Evolutionary conservation across 2,797 vertebrate species (phyloP).

Genomic region (Pseudochaenichthys georgianus): DNA sequence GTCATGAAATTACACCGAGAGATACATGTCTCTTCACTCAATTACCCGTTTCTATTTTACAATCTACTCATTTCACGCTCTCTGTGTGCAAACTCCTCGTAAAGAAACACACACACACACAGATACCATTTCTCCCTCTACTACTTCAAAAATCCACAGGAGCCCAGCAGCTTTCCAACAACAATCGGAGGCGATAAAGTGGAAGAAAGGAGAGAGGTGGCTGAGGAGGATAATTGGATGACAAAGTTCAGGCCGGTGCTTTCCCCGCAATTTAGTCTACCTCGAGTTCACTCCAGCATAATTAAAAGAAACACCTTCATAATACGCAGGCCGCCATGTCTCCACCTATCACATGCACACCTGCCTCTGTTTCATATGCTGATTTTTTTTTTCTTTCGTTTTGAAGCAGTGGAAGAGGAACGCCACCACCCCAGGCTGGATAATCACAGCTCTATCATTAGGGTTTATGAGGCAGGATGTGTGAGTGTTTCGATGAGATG

Average conservation of each 20-base stretch:
- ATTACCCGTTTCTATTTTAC: constrained; percentile 10
- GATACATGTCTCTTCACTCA: constrained; percentile 46
- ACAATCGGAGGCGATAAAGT: constrained; percentile 55
- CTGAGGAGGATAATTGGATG: constrained; percentile 70
- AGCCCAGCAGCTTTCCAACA: constrained; percentile 53
- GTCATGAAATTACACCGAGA: constrained; percentile 26
- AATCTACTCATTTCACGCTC: constrained; percentile 18
- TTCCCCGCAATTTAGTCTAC: constrained; percentile 64
- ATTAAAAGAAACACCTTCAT: constrained; percentile 60
- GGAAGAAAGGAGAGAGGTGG: constrained; percentile 50
- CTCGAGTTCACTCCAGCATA: constrained; percentile 59
- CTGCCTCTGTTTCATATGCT: constrained; percentile 59
- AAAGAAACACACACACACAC: constrained; percentile 3
- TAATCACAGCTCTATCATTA: constrained; percentile 84
- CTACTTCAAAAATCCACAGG: constrained; percentile 31
- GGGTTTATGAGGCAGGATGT: constrained; percentile 83
- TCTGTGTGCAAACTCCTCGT: constrained; percentile 15
- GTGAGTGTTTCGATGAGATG: constrained; percentile 61
- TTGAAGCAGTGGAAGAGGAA: constrained; percentile 50
- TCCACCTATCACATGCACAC: constrained; percentile 65
- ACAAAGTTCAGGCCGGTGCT: constrained; percentile 64
- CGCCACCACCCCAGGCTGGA: constrained; percentile 27
- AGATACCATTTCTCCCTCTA: constrained; percentile 9
- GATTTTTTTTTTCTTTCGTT: not conserved
- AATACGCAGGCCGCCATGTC: constrained; percentile 20